Evolutionary conservation across 2,113 vertebrate genomes (phyloP), one percentile per base, ranked within the genome.

Genomic region (Chionomys nivalis): DNA sequence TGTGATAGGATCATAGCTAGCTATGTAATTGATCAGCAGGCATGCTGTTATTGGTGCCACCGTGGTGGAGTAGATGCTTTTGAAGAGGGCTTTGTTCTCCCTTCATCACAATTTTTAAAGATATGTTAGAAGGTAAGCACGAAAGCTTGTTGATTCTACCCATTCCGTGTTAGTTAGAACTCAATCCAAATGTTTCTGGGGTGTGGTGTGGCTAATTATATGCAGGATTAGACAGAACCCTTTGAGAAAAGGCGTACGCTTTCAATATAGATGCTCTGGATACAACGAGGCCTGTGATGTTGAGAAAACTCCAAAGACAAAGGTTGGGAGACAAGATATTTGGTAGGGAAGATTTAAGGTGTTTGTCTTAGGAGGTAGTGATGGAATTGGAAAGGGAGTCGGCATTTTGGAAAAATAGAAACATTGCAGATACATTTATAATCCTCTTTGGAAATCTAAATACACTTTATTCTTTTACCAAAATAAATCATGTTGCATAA

Each of bases 401-500:
- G 39, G 81, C 24, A 36, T 63, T 83, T 65, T 89, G 36, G 31
- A 39, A 90, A 90, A 47, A 23, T 58, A 28, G 26, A 95, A 89
- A 63, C 61, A 23, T 28, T 42, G 28, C 9, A 79, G 11, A 42
- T 87, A 91, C 12, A 78, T 91, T 78, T 90, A 33, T 55, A 61
- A 77, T 70, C 10, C 26, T 19, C 47, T 63, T 82, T 77, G 76
- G 52, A 86, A 44, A 87, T 52, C 44, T 78, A 44, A 82, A 90
- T 88, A 83, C 1, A 79, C 33, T 75, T 72, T 89, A 83, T 39
- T 61, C 39, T 65, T 79, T 76, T 68, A 55, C 16, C 12, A 79
- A 96, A 93, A 90, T 55, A 90, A 73, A 70, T 86, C 39, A 81
- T 61, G 85, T 68, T 4, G 31, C 85, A 47, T 55, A 68, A 75